Evolutionary conservation across 92 coral and sea anemone species (phyloP).

Genomic region (Isaurus tuberculatus): DNA sequence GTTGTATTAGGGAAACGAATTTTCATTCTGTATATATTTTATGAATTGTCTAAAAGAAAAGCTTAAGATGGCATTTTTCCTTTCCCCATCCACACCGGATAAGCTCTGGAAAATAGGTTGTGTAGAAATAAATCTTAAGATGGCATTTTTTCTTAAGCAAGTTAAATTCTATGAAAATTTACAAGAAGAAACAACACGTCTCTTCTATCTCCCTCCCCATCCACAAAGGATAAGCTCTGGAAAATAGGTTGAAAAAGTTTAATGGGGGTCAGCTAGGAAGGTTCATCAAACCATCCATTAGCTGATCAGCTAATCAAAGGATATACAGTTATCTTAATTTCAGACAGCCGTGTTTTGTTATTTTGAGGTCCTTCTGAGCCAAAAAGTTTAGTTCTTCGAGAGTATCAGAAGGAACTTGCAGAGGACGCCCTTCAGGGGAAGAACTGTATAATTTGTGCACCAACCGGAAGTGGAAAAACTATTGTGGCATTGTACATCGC

Average conservation of each 20-base stretch:
- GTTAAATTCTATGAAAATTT: background rate
- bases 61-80: too few species aligned
- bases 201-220: too few species aligned
- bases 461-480: slow-evolving; percentile 83
- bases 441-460: slow-evolving; percentile 82
- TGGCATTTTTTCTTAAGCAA: too few species aligned
- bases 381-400: slow-evolving; percentile 40
- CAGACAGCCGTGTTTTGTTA: background rate
- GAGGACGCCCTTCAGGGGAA: slow-evolving; percentile 72
- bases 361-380: slow-evolving; percentile 1
- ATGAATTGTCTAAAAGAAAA: background rate
- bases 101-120: too few species aligned
- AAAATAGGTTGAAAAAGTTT: too few species aligned
- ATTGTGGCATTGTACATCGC: slow-evolving; percentile 76
- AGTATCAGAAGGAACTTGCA: slow-evolving; percentile 69
- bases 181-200: too few species aligned
- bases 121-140: too few species aligned
- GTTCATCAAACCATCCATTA: too few species aligned
- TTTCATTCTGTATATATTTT: background rate
- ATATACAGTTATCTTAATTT: background rate
- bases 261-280: too few species aligned
- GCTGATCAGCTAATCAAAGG: too few species aligned
- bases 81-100: too few species aligned
- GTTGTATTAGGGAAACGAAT: background rate
- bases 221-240: too few species aligned